Percentiles rank a stretch among this genome's conserved stretches.
Evolutionary conservation across 2,113 vertebrate genomes (phyloP).

Genomic region (Cyphomyrus plagiostoma): DNA sequence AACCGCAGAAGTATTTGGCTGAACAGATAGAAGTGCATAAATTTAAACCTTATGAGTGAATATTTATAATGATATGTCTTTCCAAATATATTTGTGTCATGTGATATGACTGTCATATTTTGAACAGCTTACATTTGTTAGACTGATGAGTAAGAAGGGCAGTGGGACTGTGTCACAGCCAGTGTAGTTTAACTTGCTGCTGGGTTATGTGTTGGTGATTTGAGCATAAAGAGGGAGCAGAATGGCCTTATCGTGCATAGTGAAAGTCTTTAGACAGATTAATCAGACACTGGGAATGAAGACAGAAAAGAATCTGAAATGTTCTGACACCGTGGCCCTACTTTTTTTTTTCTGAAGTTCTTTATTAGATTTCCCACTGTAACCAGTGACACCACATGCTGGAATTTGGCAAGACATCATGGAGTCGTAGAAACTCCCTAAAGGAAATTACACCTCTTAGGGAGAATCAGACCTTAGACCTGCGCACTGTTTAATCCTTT

Average conservation of each 20-base stretch:
- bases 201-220: not conserved
- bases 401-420: not conserved
- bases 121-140: conserved; percentile 6
- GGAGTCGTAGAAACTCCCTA: not conserved
- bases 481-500: not conserved
- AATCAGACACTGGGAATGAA: not conserved
- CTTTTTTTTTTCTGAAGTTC: not conserved
- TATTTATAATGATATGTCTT: not conserved
- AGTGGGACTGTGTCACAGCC: not conserved
- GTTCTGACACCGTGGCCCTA: not conserved
- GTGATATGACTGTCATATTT: not conserved
- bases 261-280: not conserved
- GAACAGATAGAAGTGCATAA: not conserved
- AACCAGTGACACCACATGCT: not conserved
- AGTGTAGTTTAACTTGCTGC: not conserved
- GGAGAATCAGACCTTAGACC: not conserved
- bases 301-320: not conserved
- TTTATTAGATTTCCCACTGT: not conserved
- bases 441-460: not conserved
- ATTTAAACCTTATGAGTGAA: not conserved
- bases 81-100: not conserved
- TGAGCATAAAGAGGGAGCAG: not conserved
- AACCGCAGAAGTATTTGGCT: not conserved
- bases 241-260: not conserved
- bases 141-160: not conserved